phyloP scores from a whole-genome alignment of 2,797 vertebrate species.

The Eulemur rubriventer region DNA sequence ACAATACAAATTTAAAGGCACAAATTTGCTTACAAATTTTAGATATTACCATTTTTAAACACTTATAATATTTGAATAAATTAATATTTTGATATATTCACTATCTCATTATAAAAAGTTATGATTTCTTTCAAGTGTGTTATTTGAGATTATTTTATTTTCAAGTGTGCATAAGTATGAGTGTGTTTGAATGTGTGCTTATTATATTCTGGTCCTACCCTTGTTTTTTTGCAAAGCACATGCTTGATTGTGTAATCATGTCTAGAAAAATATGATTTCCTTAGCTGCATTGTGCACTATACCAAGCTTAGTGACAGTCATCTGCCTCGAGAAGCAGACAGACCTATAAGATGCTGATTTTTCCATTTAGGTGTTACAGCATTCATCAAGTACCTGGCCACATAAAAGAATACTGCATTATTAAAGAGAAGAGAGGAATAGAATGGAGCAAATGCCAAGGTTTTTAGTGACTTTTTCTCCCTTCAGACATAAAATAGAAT shows the following conservation, averaged over 20 bases:
- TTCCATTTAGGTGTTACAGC: not conserved
- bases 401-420: not conserved
- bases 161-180: not conserved
- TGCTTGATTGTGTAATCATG: not conserved
- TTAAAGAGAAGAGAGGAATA: not conserved
- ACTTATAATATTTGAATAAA: not conserved
- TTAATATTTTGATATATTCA: not conserved
- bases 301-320: not conserved
- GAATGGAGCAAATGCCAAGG: not conserved
- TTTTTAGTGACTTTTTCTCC: not conserved
- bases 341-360: not conserved
- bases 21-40: not conserved
- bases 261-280: not conserved
- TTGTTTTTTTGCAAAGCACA: not conserved
- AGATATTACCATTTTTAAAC: not conserved
- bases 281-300: not conserved
- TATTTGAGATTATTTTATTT: not conserved
- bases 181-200: not conserved
- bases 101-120: not conserved
- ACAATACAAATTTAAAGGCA: not conserved
- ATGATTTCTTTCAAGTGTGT: not conserved
- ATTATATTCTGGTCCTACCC: not conserved
- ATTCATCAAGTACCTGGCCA: not conserved
- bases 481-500: conserved; percentile 29
- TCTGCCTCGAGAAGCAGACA: not conserved